Base-by-base conservation (phyloP, 2,888 invertebrate genomes). In the Pollenia angustigena region DNA sequence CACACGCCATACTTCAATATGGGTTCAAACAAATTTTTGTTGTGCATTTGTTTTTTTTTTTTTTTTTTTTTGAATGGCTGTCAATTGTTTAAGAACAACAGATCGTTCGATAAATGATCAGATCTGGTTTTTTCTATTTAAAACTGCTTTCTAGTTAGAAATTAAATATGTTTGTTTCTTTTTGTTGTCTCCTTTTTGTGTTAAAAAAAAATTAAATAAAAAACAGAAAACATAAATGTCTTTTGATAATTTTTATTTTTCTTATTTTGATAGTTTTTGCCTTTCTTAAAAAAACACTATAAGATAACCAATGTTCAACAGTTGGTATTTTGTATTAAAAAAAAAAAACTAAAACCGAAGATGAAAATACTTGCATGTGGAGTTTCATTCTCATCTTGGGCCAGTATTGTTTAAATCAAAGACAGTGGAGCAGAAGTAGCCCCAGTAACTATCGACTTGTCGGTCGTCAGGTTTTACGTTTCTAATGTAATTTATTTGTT, bases 281-380 rank as follows among this genome's bases (percentile, higher is more conserved):
- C n/a, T 2, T 52, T 32, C 32, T 32, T 32, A 6, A 32, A 32
- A 32, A 14, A 52, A 52, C n/a, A n/a, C 6, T 32, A 32, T 32
- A 6, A 32, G 6, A 32, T 6, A 12, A 14, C 9, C 12, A 42
- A 75, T 79, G 74, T 75, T 72, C 54, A 83, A 83, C 83, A 64
- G 72, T 83, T 82, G 72, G 79, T 46, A 56, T 66, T 72, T 68
- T 78, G 42, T 69, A 62, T 52, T 32, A 52, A 60, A 42, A 58
- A 72, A 46, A 11, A 46, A 66, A 50, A 66, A 11, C 52, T 2
- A 18, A 66, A 58, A 68, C 10, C 10, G 4, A 50, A 68, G 14
- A 50, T 44, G 16, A 52, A 44, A 64, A 66, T 50, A 78, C 56
- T 60, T 82, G 58, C 60, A 23, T 74, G 54, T n/a, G 16, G 40